phyloP scores from a whole-genome alignment of 2,113 vertebrate genomes.

The Oncorhynchus mykiss region DNA sequence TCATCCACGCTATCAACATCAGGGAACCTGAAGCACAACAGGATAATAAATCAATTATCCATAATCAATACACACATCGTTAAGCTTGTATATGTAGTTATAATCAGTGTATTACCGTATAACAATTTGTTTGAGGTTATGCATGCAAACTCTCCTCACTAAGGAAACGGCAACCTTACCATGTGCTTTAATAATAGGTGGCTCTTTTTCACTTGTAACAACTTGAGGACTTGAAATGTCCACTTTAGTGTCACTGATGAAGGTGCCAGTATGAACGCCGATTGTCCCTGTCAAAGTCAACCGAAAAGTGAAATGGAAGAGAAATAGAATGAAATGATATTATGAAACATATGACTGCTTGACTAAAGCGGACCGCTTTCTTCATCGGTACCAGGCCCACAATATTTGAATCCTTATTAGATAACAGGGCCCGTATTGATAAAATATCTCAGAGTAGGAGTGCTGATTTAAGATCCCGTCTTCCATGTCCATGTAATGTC shows the following conservation, averaged over 20 bases:
- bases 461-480: no score
- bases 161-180: conserved; percentile 38
- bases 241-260: conserved; percentile 35
- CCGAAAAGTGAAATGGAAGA: neutral
- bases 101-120: neutral
- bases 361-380: no score
- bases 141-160: neutral
- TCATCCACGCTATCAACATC: conserved; percentile 82
- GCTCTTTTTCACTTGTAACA: neutral
- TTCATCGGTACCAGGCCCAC: no score
- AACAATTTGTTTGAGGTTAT: neutral
- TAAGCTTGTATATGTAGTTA: neutral
- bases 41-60: neutral
- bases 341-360: neutral
- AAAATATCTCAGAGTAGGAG: no score
- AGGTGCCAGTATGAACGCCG: conserved; percentile 45
- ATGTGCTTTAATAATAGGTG: conserved; percentile 50
- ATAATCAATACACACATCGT: no score
- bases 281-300: conserved; percentile 59
- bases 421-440: no score
- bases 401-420: no score
- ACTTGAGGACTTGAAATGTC: conserved; percentile 34
- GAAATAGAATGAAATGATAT: no score
- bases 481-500: no score
- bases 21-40: conserved; percentile 67